phyloP scores from a whole-genome alignment of 2,113 vertebrate genomes.

The Heterocephalus glaber region DNA sequence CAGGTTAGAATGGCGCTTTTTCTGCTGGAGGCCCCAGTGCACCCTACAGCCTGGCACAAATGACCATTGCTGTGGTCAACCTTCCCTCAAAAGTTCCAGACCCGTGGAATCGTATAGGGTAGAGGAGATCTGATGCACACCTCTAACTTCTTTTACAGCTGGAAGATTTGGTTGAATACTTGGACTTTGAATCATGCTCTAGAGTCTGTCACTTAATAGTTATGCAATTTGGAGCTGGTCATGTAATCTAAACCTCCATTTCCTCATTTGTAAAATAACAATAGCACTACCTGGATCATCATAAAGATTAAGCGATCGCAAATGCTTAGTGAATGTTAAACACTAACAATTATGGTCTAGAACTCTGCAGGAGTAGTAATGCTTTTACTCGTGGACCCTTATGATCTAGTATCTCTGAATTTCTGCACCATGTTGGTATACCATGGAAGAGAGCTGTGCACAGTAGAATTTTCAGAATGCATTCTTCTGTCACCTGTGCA shows the following conservation, averaged over 20 bases:
- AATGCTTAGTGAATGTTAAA: conserved; percentile 37
- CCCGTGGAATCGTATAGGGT: background rate
- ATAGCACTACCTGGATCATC: background rate
- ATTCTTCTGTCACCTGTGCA: background rate
- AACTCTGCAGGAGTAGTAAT: background rate
- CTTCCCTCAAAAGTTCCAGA: background rate
- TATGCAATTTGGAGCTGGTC: background rate
- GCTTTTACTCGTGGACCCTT: conserved; percentile 6
- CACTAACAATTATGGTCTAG: conserved; percentile 16
- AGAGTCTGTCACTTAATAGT: background rate
- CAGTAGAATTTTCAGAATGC: background rate
- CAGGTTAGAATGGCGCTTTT: background rate
- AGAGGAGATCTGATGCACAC: background rate
- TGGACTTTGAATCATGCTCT: background rate
- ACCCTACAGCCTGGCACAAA: conserved; percentile 4
- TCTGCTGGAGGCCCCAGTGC: background rate
- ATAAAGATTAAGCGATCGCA: background rate
- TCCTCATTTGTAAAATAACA: conserved; percentile 10
- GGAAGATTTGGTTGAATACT: background rate
- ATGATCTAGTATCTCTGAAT: background rate
- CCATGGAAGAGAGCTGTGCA: background rate
- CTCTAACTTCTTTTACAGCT: background rate
- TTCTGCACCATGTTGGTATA: background rate
- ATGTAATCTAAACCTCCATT: background rate
- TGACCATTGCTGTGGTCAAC: background rate